phyloP scores from a whole-genome alignment of 2,113 vertebrate genomes.

The Eolophus roseicapilla region DNA sequence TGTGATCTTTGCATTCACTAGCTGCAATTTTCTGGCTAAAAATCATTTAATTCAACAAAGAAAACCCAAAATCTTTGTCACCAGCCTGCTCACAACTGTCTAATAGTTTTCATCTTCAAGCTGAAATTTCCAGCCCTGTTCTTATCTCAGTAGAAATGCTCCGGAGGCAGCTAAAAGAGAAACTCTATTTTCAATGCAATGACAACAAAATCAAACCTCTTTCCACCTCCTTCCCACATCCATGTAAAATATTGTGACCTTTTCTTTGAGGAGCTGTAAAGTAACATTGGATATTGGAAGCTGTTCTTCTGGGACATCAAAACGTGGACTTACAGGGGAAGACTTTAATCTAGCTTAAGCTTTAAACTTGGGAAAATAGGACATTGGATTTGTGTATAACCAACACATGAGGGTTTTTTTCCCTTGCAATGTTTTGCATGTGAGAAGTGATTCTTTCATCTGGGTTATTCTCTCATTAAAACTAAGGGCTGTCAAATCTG shows the following conservation, averaged over 20 bases:
- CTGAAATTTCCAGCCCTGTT: background rate
- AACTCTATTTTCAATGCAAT: background rate
- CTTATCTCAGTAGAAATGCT: background rate
- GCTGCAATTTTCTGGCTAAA: background rate
- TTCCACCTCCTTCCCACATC: background rate
- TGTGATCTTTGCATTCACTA: background rate
- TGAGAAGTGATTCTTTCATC: constrained; percentile 7
- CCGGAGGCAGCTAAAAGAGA: background rate
- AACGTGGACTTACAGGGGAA: background rate
- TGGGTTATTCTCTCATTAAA: constrained; percentile 42
- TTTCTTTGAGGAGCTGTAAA: background rate
- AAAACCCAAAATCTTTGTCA: background rate
- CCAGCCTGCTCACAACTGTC: background rate
- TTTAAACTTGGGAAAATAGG: constrained; percentile 38
- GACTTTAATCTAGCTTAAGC: constrained; percentile 12
- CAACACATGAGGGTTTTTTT: background rate
- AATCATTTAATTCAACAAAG: background rate
- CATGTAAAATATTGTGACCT: background rate
- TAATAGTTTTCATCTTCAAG: background rate
- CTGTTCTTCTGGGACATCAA: background rate
- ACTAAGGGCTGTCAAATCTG: background rate
- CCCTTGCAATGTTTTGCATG: background rate
- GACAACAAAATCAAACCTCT: background rate
- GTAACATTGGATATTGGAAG: background rate
- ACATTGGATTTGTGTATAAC: background rate